These are phyloP conservation scores for Dryoscopus gambensis DNA, from an alignment of 2,113 vertebrate genomes.

Conservation along the genomic window DNA sequence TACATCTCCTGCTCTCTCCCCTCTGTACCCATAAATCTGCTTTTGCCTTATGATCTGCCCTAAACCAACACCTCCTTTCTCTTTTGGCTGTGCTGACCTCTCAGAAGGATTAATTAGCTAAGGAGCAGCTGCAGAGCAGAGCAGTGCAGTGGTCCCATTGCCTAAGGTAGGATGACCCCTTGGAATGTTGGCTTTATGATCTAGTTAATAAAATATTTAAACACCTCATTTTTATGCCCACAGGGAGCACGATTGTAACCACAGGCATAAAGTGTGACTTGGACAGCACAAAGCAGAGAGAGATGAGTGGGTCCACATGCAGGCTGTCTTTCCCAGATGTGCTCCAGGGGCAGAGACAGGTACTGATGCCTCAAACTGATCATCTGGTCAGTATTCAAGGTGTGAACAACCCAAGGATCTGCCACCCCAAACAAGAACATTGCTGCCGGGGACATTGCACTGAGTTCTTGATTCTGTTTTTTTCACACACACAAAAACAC, in stretches of 20 bases:
- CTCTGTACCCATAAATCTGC: not conserved
- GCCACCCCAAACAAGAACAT: not conserved
- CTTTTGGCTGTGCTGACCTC: not conserved
- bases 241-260: not conserved
- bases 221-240: not conserved
- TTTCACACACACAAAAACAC: not conserved
- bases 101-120: not conserved
- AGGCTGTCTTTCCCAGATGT: not conserved
- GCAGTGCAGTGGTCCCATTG: not conserved
- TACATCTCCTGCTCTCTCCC: not conserved
- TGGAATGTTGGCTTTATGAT: not conserved
- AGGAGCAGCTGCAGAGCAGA: not conserved
- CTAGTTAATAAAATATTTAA: constrained; percentile 39
- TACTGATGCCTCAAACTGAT: not conserved
- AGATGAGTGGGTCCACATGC: not conserved
- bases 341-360: not conserved
- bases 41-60: not conserved
- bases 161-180: not conserved
- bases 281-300: not conserved
- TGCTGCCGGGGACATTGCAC: not conserved
- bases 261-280: not conserved
- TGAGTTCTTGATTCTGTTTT: not conserved
- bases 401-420: not conserved
- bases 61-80: not conserved
- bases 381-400: not conserved